phyloP scores from a whole-genome alignment of 2,888 invertebrate species.

The Latrodectus hesperus region DNA sequence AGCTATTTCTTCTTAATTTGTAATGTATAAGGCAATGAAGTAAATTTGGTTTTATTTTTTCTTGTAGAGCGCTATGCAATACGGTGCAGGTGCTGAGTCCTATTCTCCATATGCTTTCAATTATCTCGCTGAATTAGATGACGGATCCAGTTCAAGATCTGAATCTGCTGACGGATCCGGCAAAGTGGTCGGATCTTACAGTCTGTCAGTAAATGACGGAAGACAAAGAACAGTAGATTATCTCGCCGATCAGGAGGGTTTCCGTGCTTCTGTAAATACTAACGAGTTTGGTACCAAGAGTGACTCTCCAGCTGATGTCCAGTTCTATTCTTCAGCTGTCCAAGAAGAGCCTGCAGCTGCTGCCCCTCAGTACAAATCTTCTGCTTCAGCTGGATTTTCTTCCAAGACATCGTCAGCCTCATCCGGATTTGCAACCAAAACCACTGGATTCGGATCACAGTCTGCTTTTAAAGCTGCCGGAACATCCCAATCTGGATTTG shows the following conservation, averaged over 20 bases:
- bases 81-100: constrained; percentile 9
- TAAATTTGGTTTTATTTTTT: not conserved
- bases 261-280: constrained; percentile 66
- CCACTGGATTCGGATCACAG: not conserved
- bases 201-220: constrained; percentile 52
- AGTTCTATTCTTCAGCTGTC: constrained; percentile 45
- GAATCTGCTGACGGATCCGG: constrained; percentile 64
- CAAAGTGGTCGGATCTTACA: constrained; percentile 64
- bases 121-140: constrained; percentile 47
- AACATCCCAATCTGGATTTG: too few species aligned
- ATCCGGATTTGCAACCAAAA: not conserved
- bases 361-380: not conserved
- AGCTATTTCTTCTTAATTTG: too few species aligned
- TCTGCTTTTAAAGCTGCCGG: not conserved
- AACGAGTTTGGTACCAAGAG: constrained; percentile 68
- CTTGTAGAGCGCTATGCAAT: constrained; percentile 27
- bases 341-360: not conserved
- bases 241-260: constrained; percentile 53
- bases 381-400: not conserved
- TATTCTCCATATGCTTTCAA: constrained; percentile 53
- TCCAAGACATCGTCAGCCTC: not conserved
- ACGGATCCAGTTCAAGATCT: constrained; percentile 49
- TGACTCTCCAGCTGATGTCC: constrained; percentile 58
- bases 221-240: constrained; percentile 71
- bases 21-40: too few species aligned